Evolutionary conservation across 2,888 invertebrate species (phyloP).

Genomic region (Aethes cnicana): DNA sequence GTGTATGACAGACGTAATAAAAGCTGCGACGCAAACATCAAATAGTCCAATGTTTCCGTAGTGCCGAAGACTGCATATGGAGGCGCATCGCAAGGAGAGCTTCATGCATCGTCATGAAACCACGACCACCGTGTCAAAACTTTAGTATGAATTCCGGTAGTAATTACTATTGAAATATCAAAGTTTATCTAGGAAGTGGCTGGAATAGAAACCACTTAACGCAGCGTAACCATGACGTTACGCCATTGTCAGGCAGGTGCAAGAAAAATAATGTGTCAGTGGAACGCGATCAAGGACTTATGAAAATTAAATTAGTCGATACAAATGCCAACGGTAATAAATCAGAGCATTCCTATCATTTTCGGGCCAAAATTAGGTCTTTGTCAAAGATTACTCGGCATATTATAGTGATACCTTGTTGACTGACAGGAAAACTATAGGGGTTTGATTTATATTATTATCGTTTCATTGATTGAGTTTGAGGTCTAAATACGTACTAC

Average conservation of each 20-base stretch:
- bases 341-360: constrained; percentile 37
- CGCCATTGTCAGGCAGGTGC: constrained; percentile 18
- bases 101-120: too few relatives aligned
- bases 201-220: constrained; percentile 14
- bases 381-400: constrained; percentile 26
- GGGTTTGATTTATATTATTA: constrained; percentile 15
- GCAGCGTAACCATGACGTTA: constrained; percentile 25
- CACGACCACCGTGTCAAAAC: too few relatives aligned
- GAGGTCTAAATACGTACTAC: background rate
- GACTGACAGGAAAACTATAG: constrained; percentile 23
- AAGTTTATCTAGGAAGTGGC: too few relatives aligned
- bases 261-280: constrained; percentile 34
- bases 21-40: too few relatives aligned
- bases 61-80: too few relatives aligned
- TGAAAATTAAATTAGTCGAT: constrained; percentile 42
- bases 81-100: too few relatives aligned
- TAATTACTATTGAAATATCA: too few relatives aligned
- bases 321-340: constrained; percentile 51
- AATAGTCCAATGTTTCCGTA: too few relatives aligned
- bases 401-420: constrained; percentile 9
- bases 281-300: constrained; percentile 49
- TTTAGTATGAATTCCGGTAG: too few relatives aligned
- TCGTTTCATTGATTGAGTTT: constrained; percentile 8
- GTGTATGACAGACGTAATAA: too few relatives aligned
- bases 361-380: constrained; percentile 29